These are phyloP conservation scores for Chironomus tentans DNA, from an alignment of 2,888 invertebrate genomes.

Conservation along the genomic window DNA sequence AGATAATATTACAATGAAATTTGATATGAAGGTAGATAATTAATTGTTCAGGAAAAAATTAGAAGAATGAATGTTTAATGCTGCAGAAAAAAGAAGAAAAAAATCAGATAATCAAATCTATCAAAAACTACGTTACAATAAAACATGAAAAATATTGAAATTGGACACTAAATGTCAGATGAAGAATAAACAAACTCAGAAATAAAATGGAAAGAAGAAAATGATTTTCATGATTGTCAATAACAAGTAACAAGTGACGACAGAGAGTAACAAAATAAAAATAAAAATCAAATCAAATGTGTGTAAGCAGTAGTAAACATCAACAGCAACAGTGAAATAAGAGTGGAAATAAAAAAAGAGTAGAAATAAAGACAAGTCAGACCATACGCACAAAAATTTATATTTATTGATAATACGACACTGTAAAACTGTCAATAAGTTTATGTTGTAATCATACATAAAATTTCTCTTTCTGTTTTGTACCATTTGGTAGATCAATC, in stretches of 20 bases:
- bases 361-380: too few species aligned
- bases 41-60: too few species aligned
- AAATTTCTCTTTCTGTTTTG: not conserved
- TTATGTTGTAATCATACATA: not conserved
- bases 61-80: too few species aligned
- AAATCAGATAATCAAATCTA: not conserved
- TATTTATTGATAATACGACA: not conserved
- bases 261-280: not conserved
- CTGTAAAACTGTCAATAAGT: not conserved
- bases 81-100: not conserved
- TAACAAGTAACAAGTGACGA: not conserved
- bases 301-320: not conserved
- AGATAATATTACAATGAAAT: too few species aligned
- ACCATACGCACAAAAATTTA: too few species aligned
- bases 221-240: not conserved
- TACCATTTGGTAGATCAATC: not conserved
- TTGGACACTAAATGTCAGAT: not conserved
- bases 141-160: not conserved
- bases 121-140: not conserved
- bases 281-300: not conserved
- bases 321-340: not conserved
- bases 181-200: not conserved
- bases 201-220: not conserved
- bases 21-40: too few species aligned
- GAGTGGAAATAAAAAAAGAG: not conserved